Conservation (phyloP, 2,113 vertebrate species). For the Rana temporaria region DNA sequence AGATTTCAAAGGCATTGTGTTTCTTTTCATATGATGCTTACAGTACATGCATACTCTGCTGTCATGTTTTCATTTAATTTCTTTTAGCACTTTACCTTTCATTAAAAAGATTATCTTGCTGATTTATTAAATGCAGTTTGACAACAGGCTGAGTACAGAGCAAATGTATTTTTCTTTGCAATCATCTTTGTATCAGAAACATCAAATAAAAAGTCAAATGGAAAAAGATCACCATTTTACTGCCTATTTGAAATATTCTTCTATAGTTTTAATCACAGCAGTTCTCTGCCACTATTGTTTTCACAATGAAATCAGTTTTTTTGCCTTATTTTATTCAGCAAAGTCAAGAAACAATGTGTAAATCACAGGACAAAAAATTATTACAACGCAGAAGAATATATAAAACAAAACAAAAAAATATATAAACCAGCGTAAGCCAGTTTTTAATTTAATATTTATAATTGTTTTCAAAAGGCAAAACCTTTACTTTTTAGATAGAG, state of each 20-base stretch:
- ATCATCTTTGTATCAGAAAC: constrained; percentile 35
- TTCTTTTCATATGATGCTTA: constrained; percentile 58
- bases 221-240: constrained; percentile 21
- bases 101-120: constrained; percentile 42
- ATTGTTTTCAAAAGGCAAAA: too few species aligned
- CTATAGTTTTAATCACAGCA: constrained; percentile 11
- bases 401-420: too few species aligned
- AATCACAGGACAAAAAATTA: too few species aligned
- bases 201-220: constrained; percentile 40
- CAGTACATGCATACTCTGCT: constrained; percentile 44
- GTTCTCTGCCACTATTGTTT: constrained; percentile 26
- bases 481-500: too few species aligned
- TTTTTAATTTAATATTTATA: background rate
- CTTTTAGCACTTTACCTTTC: constrained; percentile 38
- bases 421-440: too few species aligned
- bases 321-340: background rate
- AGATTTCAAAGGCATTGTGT: constrained; percentile 66
- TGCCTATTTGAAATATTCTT: constrained; percentile 40
- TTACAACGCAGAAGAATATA: background rate
- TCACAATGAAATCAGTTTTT: constrained; percentile 52
- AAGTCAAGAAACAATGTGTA: too few species aligned
- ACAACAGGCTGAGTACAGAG: constrained; percentile 36
- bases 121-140: constrained; percentile 44
- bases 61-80: constrained; percentile 54
- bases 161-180: constrained; percentile 43